A percentile compares a stretch with the other conserved stretches of the same genome.
These are phyloP conservation scores for Labeo catla DNA, from an alignment of 2,113 vertebrate genomes.

Conservation along the genomic window DNA sequence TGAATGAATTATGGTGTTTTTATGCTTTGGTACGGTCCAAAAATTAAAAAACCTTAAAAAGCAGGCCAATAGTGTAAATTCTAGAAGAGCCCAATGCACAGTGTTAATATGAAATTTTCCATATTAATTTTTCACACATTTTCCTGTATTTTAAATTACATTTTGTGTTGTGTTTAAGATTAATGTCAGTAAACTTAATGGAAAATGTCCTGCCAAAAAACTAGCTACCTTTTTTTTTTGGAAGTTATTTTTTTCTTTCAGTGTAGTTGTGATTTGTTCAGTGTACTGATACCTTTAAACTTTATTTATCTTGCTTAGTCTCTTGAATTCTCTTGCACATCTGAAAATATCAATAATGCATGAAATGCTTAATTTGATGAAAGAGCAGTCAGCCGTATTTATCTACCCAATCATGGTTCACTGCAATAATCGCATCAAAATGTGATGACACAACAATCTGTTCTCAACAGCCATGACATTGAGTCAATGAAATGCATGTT, in stretches of 20 bases:
- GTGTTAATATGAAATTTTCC: not conserved
- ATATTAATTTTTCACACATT: not conserved
- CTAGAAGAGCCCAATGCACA: not conserved
- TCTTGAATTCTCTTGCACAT: not conserved
- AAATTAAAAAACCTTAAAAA: no score
- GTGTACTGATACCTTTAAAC: conserved; percentile 20
- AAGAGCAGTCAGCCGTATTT: conserved; percentile 35
- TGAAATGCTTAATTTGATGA: conserved; percentile 30
- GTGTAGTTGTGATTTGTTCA: not conserved
- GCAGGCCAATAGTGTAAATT: not conserved
- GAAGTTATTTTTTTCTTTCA: not conserved
- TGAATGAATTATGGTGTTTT: no score
- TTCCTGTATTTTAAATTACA: not conserved
- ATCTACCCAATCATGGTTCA: conserved; percentile 38
- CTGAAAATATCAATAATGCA: conserved; percentile 19
- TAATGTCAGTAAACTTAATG: not conserved
- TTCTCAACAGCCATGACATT: conserved; percentile 36
- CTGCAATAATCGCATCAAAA: conserved; percentile 35
- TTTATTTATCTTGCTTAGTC: not conserved
- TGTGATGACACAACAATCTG: conserved; percentile 29
- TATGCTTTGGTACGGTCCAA: no score
- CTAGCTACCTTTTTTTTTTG: not conserved
- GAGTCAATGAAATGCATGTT: conserved; percentile 50
- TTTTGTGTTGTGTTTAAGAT: not conserved
- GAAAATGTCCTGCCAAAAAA: not conserved